Conservation (phyloP, 2,797 vertebrate genomes). For the Thamnophis elegans region DNA sequence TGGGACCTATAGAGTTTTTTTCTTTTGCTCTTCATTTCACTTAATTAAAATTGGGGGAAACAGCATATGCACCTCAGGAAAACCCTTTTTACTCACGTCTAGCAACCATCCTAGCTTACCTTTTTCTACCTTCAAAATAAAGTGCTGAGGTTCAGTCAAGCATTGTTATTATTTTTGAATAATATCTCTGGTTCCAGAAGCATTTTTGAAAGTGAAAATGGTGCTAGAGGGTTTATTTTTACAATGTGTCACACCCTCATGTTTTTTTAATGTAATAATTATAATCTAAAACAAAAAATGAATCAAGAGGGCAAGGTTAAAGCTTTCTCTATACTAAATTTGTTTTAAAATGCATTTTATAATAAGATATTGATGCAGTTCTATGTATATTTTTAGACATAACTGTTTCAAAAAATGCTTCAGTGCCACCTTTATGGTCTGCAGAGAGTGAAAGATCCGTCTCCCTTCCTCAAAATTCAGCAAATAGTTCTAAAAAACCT, state of each 20-base stretch:
- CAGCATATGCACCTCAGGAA: neutral
- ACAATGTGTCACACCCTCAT: neutral
- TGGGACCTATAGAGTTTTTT: neutral
- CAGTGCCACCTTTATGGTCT: conserved; percentile 88
- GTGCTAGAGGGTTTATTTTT: neutral
- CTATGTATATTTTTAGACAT: conserved; percentile 77
- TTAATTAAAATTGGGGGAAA: neutral
- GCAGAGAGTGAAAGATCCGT: conserved; percentile 86
- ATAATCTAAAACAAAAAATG: neutral
- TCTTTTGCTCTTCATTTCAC: neutral
- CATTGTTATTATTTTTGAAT: neutral
- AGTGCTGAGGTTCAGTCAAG: neutral
- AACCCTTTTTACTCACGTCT: neutral
- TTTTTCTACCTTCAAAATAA: neutral
- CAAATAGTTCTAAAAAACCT: conserved; percentile 88
- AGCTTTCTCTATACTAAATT: neutral
- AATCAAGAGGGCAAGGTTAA: neutral
- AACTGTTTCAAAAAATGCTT: conserved; percentile 85
- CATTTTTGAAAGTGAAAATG: neutral
- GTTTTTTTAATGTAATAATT: neutral
- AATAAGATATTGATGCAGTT: neutral
- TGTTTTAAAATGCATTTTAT: neutral
- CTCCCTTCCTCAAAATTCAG: conserved; percentile 79
- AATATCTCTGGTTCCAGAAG: neutral
- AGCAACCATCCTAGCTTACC: neutral